Evolutionary conservation across 2,113 vertebrate species (phyloP), one percentile per base, ranked within the genome.

Genomic region (Chaetorhynchus papuensis): DNA sequence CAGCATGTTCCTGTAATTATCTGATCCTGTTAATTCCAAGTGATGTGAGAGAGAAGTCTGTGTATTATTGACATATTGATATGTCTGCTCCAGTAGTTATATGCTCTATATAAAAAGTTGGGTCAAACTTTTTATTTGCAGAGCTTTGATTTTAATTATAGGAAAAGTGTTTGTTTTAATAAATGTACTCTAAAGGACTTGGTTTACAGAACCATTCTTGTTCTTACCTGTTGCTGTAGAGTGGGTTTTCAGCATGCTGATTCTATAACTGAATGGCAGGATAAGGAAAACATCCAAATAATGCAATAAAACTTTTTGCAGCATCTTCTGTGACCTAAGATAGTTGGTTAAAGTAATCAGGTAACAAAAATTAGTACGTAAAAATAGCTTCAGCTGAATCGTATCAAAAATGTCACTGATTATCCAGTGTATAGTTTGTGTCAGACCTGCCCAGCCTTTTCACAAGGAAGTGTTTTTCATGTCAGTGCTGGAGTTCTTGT

Each of bases 391-490:
- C 53, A 56, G 8, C 35, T 64, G 45, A 63, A 50, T 31, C 30
- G 2, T 60, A 15, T 60, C 0, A 23, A 8, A 21, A 19, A 8
- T 1, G 5, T 35, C 15, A 7, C 23, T 35, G 54, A 33, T 3
- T 87, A 28, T 37, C 6, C 30, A 60, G 30, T 12, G 4, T 70
- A 2, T 37, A 23, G 13, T 59, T 89, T 70, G 22, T 54, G 9
- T 89, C 15, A 8, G 33, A 45, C 22, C 31, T 78, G 15, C 24
- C 27, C 30, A 31, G 23, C 15, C 11, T 41, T 78, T 85, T 35
- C 49, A 9, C 14, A 35, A 41, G 57, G 11, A 28, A 41, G 30
- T 11, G 13, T 44, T 1, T 44, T 1, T 0, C 7, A 0, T 27
- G 23, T 45, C 47, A 15, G 18, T 59, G 61, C 42, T 63, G 33